Conservation (phyloP, 2,113 vertebrate genomes). For the Clarias batrachus region DNA sequence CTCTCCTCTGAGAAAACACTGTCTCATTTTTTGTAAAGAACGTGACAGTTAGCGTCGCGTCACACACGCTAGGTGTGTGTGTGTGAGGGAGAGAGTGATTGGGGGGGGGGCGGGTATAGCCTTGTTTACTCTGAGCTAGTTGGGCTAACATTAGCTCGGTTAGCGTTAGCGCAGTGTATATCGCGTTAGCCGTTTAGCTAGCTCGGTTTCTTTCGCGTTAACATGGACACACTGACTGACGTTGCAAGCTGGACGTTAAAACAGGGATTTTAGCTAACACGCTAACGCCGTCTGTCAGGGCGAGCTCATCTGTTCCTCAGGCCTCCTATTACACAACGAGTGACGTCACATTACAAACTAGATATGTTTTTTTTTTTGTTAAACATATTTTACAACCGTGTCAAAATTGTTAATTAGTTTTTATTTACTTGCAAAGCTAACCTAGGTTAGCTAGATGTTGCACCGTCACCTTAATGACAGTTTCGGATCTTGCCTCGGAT, state of each 20-base stretch:
- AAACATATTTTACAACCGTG: too few relatives aligned
- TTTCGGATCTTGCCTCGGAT: neutral
- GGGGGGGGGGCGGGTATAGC: too few relatives aligned
- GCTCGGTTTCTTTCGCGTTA: accelerated
- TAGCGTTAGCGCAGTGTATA: too few relatives aligned
- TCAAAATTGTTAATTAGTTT: neutral
- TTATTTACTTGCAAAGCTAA: too few relatives aligned
- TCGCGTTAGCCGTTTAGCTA: neutral
- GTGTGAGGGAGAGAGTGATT: too few relatives aligned
- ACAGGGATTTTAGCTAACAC: neutral
- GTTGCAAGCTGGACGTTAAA: neutral
- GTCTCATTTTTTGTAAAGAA: neutral
- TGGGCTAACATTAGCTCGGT: neutral
- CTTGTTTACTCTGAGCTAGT: neutral
- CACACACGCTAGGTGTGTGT: too few relatives aligned
- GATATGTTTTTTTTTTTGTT: neutral
- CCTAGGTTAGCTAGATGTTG: neutral
- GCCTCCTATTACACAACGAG: neutral
- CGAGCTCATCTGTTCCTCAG: neutral
- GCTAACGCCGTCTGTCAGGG: neutral
- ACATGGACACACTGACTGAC: neutral
- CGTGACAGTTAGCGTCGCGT: neutral
- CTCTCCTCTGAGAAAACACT: neutral
- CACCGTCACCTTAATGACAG: neutral
- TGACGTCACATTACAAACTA: neutral